Evolutionary conservation across 2,113 vertebrate genomes (phyloP).

Genomic region (Ranitomeya imitator): DNA sequence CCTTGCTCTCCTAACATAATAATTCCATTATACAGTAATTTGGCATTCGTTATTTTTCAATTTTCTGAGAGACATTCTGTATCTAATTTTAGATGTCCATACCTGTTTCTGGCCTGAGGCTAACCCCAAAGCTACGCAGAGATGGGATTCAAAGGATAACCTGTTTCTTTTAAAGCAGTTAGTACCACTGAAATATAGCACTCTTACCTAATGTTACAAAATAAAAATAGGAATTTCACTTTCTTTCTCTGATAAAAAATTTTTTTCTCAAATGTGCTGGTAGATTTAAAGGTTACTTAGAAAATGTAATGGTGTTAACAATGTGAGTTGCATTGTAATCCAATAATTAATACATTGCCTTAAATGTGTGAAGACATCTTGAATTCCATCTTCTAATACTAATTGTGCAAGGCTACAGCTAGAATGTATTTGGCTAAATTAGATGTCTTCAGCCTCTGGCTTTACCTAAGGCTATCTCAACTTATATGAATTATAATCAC

Average conservation of each 20-base stretch:
- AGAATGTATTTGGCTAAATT: constrained; percentile 51
- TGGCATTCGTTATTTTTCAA: constrained; percentile 40
- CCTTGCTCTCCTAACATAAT: constrained; percentile 2
- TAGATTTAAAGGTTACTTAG: background rate
- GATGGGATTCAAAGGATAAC: constrained; percentile 53
- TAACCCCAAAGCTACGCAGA: constrained; percentile 53
- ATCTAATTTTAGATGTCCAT: constrained; percentile 54
- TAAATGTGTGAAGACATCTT: constrained; percentile 47
- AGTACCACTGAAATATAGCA: constrained; percentile 35
- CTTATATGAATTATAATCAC: constrained; percentile 51
- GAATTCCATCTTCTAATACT: constrained; percentile 34
- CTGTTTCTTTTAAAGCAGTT: constrained; percentile 47
- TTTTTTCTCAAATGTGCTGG: background rate
- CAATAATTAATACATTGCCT: constrained; percentile 37
- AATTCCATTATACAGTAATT: constrained; percentile 11
- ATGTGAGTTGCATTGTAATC: background rate
- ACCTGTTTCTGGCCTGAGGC: constrained; percentile 43
- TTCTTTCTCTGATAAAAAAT: background rate
- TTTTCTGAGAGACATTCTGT: constrained; percentile 39
- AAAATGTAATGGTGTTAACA: background rate
- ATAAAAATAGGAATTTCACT: constrained; percentile 3
- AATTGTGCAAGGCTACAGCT: constrained; percentile 51
- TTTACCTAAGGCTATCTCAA: constrained; percentile 52
- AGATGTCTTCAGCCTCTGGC: constrained; percentile 52
- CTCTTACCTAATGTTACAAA: constrained; percentile 35